These are phyloP conservation scores for Pygoscelis antarcticus DNA, from an alignment of 2,113 vertebrate genomes.

Conservation along the genomic window DNA sequence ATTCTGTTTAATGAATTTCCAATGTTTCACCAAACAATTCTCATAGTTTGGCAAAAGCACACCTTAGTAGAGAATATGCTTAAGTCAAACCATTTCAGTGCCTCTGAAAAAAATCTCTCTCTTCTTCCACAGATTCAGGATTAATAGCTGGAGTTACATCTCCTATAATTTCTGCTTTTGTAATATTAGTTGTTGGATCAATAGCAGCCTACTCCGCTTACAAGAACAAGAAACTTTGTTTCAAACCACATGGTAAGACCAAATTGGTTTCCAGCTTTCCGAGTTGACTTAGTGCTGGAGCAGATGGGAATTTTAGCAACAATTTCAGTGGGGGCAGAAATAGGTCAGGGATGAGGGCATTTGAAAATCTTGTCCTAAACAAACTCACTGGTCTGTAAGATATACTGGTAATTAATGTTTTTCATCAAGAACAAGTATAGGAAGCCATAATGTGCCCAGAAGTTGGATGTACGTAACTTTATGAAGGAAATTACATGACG, in stretches of 20 bases:
- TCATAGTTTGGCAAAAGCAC: not conserved
- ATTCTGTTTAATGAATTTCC: not conserved
- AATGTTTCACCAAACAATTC: not conserved
- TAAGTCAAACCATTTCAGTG: not conserved
- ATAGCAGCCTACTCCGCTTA: slow-evolving; percentile 41
- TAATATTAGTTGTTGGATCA: slow-evolving; percentile 55
- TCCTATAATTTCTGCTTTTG: slow-evolving; percentile 65
- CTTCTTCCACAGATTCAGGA: slow-evolving; percentile 34
- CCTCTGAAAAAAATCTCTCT: not conserved
- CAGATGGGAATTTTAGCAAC: not conserved
- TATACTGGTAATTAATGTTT: not conserved
- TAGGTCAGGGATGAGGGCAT: not conserved
- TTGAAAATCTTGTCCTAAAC: not conserved
- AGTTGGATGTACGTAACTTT: not conserved
- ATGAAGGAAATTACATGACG: not conserved
- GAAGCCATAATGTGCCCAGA: not conserved
- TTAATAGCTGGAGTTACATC: slow-evolving; percentile 71
- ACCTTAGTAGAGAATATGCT: not conserved
- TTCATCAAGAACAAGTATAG: not conserved
- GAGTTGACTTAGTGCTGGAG: not conserved
- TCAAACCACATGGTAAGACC: slow-evolving; percentile 42
- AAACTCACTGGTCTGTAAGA: not conserved
- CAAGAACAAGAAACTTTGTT: slow-evolving; percentile 53
- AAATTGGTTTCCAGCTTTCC: not conserved
- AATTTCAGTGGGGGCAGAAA: not conserved